Base-by-base conservation (phyloP, 2,113 vertebrate species). In the Circaetus gallicus region DNA sequence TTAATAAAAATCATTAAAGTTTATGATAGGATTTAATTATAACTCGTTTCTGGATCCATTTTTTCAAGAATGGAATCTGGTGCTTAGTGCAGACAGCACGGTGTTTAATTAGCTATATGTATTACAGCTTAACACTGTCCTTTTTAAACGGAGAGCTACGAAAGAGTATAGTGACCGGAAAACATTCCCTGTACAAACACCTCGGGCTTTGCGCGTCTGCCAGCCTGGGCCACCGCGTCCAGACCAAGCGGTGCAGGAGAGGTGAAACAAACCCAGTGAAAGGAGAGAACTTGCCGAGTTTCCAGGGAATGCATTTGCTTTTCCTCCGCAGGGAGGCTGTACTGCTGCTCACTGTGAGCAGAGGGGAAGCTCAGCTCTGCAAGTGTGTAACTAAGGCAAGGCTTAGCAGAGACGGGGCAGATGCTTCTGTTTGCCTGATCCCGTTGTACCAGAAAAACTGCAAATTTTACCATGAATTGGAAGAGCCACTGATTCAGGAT, bases 21-120 rank as follows among this genome's bases (percentile, higher is more conserved):
- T 95, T 89, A 61, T 49, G 14, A 38, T 32, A 66, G 89, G 83
- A 42, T 79, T 91, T 49, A 79, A 65, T 93, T 87, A 47, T 82
- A 76, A 69, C 32, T 87, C 6, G 3, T 79, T 95, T 82, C 61
- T 82, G 52, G 61, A 82, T 84, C 80, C 38, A 3, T 83, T 25
- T 93, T 56, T 55, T 70, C 43, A 38, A 49, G 66, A 77, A 19
- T 6, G 29, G 80, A 67, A 58, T 29, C 56, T 43, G 43, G 40
- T 38, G 67, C 26, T 40, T 28, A 43, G 70, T 6, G 40, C 77
- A 59, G 69, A 4, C 77, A 59, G 91, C 52, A 2, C 2, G 2
- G 38, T 18, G 28, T 81, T 89, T 71, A 7, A 56, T 78, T 32
- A 36, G 43, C 67, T n/a, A 0, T 14, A 9, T 3, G 17, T 65